A percentile compares a stretch with the other conserved stretches of the same genome.
These are phyloP conservation scores for Gymnogyps californianus DNA, from an alignment of 2,113 vertebrate species.

Conservation along the genomic window DNA sequence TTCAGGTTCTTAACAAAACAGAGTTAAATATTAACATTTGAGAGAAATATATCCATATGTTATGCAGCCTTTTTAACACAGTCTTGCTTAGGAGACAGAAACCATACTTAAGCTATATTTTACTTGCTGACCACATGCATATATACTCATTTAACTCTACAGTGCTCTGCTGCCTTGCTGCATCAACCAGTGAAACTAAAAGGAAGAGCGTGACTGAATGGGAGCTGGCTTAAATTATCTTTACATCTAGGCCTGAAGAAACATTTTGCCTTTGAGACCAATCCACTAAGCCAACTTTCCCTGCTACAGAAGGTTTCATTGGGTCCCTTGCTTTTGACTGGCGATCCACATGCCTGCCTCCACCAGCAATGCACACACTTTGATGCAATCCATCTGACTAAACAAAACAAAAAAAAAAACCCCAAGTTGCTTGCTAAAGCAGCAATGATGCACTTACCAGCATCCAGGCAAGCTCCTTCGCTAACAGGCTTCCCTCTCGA, in stretches of 20 bases:
- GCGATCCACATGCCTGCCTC: neutral
- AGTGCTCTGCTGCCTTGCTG: neutral
- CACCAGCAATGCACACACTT: neutral
- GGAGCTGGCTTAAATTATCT: neutral
- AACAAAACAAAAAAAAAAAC: conserved; percentile 5
- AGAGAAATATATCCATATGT: neutral
- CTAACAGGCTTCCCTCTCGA: neutral
- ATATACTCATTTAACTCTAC: neutral
- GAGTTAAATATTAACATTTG: conserved; percentile 27
- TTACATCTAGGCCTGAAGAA: conserved; percentile 4
- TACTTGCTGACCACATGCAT: neutral
- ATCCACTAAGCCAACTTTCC: neutral
- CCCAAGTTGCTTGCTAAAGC: neutral
- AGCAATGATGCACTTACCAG: conserved; percentile 68
- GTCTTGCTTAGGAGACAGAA: neutral
- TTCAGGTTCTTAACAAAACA: neutral
- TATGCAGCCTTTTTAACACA: neutral
- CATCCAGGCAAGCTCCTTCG: conserved; percentile 34
- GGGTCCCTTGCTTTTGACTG: conserved; percentile 11
- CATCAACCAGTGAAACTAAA: neutral
- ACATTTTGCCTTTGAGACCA: neutral
- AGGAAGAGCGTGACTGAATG: neutral
- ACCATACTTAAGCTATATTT: neutral
- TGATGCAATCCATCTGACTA: neutral
- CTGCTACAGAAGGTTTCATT: neutral